phyloP scores from a whole-genome alignment of 2,113 vertebrate genomes.

The Halcyon senegalensis region DNA sequence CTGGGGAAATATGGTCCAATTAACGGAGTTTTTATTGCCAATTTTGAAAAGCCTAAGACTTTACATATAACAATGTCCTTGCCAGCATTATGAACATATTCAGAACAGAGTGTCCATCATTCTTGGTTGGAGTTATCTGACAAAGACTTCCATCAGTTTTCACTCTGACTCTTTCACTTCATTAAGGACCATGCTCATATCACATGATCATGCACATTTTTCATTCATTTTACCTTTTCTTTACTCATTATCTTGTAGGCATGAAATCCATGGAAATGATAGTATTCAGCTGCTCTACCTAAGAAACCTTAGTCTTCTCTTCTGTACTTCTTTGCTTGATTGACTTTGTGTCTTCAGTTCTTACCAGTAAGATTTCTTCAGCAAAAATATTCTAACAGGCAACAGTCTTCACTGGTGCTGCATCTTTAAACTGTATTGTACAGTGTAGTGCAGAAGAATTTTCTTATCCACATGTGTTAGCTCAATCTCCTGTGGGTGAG shows the following conservation, averaged over 20 bases:
- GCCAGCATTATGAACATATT: background rate
- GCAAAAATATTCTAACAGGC: background rate
- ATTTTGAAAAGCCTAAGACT: background rate
- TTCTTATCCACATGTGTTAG: background rate
- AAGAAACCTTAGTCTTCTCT: background rate
- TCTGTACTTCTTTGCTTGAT: background rate
- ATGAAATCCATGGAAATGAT: background rate
- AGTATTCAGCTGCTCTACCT: background rate
- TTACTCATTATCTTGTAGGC: background rate
- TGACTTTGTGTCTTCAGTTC: background rate
- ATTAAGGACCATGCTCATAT: background rate
- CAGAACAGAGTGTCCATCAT: background rate
- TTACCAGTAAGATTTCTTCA: background rate
- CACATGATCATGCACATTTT: background rate
- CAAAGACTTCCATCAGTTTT: background rate
- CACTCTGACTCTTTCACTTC: background rate
- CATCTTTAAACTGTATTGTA: background rate
- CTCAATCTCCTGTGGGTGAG: background rate
- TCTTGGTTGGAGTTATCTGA: background rate
- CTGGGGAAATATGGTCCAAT: background rate
- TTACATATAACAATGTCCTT: background rate
- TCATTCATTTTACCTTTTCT: background rate
- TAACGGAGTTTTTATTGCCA: background rate
- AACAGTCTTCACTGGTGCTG: background rate
- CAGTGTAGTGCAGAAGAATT: background rate